These are phyloP conservation scores for Esox masquinongy DNA, from an alignment of 2,797 vertebrate genomes.

Conservation along the genomic window DNA sequence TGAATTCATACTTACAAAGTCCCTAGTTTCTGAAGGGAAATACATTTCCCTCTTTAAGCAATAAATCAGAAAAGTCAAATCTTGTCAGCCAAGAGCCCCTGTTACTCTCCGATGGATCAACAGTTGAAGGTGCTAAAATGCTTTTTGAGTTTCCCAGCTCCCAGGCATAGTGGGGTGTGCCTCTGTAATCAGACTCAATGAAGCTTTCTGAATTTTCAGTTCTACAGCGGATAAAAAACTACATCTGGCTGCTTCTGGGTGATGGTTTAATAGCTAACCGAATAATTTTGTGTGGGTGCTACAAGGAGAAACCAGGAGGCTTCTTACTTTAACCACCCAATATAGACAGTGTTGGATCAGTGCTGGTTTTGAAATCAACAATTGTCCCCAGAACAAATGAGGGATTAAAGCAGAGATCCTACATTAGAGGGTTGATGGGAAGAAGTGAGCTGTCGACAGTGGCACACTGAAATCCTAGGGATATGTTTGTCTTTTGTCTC, in stretches of 20 bases:
- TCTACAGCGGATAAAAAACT: not conserved
- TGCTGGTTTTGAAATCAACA: constrained; percentile 6
- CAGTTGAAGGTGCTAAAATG: constrained; percentile 8
- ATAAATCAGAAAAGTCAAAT: constrained; percentile 37
- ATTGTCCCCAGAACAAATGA: constrained; percentile 45
- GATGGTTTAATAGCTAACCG: constrained; percentile 66
- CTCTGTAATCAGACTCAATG: not conserved
- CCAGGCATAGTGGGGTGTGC: not conserved
- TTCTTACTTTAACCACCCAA: not conserved
- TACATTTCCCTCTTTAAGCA: constrained; percentile 30
- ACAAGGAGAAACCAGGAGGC: not conserved
- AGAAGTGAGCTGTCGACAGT: constrained; percentile 58
- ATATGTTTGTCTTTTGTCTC: constrained; percentile 55
- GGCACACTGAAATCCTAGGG: constrained; percentile 56
- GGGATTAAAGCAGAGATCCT: constrained; percentile 57
- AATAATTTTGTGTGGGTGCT: not conserved
- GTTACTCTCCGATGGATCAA: constrained; percentile 9
- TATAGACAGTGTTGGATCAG: constrained; percentile 2
- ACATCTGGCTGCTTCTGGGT: constrained; percentile 53
- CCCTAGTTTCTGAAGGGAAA: constrained; percentile 48
- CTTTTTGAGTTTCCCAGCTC: not conserved
- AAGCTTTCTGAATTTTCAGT: not conserved
- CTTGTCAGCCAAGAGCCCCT: constrained; percentile 24
- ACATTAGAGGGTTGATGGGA: constrained; percentile 43
- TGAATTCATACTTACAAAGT: constrained; percentile 58